Evolutionary conservation across 2,888 invertebrate species (phyloP).

Genomic region (Drosophila kokeensis): DNA sequence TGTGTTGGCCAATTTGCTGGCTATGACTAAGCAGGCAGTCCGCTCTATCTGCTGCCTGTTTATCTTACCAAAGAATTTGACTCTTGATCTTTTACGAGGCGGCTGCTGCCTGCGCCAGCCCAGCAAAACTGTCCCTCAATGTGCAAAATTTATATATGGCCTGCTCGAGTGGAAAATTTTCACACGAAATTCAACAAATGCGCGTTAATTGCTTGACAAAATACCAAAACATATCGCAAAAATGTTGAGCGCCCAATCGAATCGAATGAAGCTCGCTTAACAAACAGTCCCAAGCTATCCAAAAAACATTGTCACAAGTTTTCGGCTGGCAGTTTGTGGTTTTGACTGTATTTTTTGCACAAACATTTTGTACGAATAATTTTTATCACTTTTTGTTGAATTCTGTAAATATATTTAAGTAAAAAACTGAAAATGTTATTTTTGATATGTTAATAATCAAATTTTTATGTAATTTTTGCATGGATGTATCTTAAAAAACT

Average conservation of each 20-base stretch:
- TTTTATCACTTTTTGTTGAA: not conserved
- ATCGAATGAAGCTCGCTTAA: conserved; percentile 22
- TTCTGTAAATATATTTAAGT: not conserved
- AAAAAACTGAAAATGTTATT: not conserved
- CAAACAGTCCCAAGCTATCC: conserved; percentile 5
- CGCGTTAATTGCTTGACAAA: conserved; percentile 70
- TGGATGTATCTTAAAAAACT: not conserved
- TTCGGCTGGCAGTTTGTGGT: not conserved
- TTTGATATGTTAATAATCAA: not conserved
- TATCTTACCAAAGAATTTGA: conserved; percentile 73
- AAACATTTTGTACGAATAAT: not conserved
- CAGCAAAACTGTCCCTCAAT: conserved; percentile 25
- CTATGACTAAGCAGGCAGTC: conserved; percentile 53
- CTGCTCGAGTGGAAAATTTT: conserved; percentile 67
- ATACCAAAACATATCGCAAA: conserved; percentile 41
- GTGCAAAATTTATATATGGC: not conserved
- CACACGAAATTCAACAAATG: conserved; percentile 72
- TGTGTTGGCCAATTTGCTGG: conserved; percentile 66
- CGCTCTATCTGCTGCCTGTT: conserved; percentile 43
- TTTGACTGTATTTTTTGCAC: conserved; percentile 7
- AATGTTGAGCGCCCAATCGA: conserved; percentile 23
- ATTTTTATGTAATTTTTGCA: not conserved
- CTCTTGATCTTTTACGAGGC: conserved; percentile 64
- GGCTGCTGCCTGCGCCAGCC: conserved; percentile 12
- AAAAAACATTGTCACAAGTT: conserved; percentile 5